These are phyloP conservation scores for Aplochiton taeniatus DNA, from an alignment of 2,797 vertebrate genomes.

Conservation along the genomic window DNA sequence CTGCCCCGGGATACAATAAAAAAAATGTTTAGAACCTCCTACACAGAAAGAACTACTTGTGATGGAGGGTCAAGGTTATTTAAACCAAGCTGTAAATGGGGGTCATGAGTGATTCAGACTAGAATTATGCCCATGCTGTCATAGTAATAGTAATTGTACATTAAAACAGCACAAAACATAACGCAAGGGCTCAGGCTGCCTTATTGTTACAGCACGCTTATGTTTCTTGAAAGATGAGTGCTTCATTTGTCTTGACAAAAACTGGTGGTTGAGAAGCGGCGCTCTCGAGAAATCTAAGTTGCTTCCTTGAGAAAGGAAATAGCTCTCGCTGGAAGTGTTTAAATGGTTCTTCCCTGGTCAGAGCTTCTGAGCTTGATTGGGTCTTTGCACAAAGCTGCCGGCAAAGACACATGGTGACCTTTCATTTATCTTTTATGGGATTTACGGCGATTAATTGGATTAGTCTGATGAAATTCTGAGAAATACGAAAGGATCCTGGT, in stretches of 20 bases:
- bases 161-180: no score
- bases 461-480: slow-evolving; percentile 40
- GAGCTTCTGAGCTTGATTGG: slow-evolving; percentile 25
- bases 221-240: slow-evolving; percentile 46
- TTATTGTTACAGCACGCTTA: slow-evolving; percentile 54
- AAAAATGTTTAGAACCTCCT: slow-evolving; percentile 54
- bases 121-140: no score
- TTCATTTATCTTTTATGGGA: slow-evolving; percentile 47
- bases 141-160: no score
- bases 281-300: slow-evolving; percentile 18
- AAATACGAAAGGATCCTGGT: slow-evolving; percentile 38
- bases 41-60: slow-evolving; percentile 43
- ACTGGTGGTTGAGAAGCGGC: slow-evolving; percentile 56
- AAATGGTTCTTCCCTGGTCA: slow-evolving; percentile 28
- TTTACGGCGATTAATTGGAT: slow-evolving; percentile 48
- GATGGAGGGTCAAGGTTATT: slow-evolving; percentile 60
- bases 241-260: slow-evolving; percentile 55
- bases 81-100: slow-evolving; percentile 64
- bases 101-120: slow-evolving; percentile 42
- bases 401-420: slow-evolving; percentile 33
- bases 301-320: slow-evolving; percentile 21
- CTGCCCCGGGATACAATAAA: slow-evolving; percentile 54
- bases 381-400: slow-evolving; percentile 30
- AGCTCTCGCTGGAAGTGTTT: slow-evolving; percentile 32
- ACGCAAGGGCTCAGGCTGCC: slow-evolving; percentile 34